Evolutionary conservation across 2,113 vertebrate species (phyloP).

Genomic region (Halcyon malimbica): DNA sequence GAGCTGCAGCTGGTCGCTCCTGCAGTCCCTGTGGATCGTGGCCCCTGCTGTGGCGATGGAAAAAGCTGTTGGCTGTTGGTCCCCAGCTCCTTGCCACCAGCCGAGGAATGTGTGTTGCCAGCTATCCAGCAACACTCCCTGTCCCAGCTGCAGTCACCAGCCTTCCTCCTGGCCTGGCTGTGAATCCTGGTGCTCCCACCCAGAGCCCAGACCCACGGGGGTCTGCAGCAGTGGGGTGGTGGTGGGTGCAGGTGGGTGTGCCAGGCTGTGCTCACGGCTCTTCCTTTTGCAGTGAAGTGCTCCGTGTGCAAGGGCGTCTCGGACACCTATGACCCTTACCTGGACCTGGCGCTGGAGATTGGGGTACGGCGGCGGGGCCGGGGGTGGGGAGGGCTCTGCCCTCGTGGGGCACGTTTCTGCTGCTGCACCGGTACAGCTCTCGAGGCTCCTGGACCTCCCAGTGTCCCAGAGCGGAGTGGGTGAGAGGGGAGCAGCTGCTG

Average conservation of each 20-base stretch:
- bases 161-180: not conserved
- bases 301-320: conserved; percentile 92
- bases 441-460: not conserved
- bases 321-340: conserved; percentile 92
- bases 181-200: not conserved
- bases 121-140: rapidly evolving
- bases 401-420: rapidly evolving
- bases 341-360: conserved; percentile 94
- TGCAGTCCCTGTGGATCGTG: not conserved
- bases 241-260: not conserved
- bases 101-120: not conserved
- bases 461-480: rapidly evolving
- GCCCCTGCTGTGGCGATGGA: not conserved
- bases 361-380: conserved; percentile 70
- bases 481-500: not conserved
- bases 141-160: not conserved
- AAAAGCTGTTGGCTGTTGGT: not conserved
- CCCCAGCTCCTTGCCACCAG: not conserved
- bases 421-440: rapidly evolving
- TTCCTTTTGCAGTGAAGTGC: conserved; percentile 87
- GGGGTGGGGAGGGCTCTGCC: not conserved
- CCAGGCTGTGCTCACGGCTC: not conserved
- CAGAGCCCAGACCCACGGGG: rapidly evolving
- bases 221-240: not conserved
- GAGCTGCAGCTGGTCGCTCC: not conserved